Base-by-base conservation (phyloP, 1,140 invertebrate genomes). In the Stegodyphus dumicola region DNA sequence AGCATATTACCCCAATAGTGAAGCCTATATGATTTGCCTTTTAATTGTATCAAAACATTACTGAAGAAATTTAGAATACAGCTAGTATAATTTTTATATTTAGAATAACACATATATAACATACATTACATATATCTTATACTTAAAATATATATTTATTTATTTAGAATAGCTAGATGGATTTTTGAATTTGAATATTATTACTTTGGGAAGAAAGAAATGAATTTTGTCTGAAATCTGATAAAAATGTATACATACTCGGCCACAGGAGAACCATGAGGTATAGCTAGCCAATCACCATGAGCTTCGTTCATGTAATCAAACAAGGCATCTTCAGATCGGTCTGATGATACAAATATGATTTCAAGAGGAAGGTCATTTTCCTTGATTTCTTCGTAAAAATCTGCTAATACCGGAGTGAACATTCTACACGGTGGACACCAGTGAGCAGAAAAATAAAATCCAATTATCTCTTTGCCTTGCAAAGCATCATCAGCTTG, bases 381-480 rank as follows among this genome's bases (percentile, higher is more conserved):
- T 49, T 86, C 86, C 64, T 87, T 88, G 15, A 89, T 65, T 33
- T 89, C 87, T 64, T 87, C 79, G 66, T 90, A 90, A 33, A 88
- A 88, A 53, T 89, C 87, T 9, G 86, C 85, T 13, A 92, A 89
- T 17, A 90, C 88, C 10, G 92, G 92, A 15, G 92, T 92, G 88
- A 92, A 92, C 49, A 87, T 88, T 51, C 89, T 88, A 87, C 92
- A 93, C 1, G 92, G 92, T 0, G 92, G 91, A 87, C 92, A 93
- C 92, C 92, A 92, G 76, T 92, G 91, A 33, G 92, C 92, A 10
- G 92, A 92, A 88, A 92, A 93, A 88, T 93, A 92, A 60, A 92
- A 89, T 48, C 79, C 88, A 70, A 91, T 87, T 6, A 90, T 78
- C 73, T 91, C 89, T 51, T 79, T 86, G 13, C 88, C 87, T 18